These are phyloP conservation scores for Pygmarrhopalites habei DNA, from an alignment of 1,140 invertebrate genomes.

Conservation along the genomic window DNA sequence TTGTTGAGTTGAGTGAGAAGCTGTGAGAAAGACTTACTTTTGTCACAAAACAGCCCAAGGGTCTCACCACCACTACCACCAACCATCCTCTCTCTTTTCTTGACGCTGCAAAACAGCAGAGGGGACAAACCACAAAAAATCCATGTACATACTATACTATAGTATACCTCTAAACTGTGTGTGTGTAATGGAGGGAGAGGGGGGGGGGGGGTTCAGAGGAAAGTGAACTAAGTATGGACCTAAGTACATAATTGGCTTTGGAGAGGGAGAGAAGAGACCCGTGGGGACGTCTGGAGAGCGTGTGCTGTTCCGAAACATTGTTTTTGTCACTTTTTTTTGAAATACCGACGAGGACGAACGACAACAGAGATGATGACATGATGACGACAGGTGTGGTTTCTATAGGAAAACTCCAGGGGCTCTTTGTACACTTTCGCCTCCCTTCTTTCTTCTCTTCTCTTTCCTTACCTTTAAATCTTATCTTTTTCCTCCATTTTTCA, in stretches of 20 bases:
- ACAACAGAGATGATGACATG: constrained; percentile 15
- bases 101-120: background rate
- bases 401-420: background rate
- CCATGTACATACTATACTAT: background rate
- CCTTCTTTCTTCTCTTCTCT: background rate
- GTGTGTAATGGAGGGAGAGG: no score
- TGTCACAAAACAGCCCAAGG: no score
- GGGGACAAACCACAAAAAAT: background rate
- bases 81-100: no score
- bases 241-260: no score
- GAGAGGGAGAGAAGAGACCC: background rate
- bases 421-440: constrained; percentile 1
- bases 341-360: background rate
- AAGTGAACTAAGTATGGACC: no score
- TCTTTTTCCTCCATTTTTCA: no score
- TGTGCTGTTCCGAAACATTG: constrained; percentile 14
- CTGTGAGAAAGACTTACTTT: constrained; percentile 1
- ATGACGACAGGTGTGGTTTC: constrained; percentile 17
- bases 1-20: background rate
- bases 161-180: no score
- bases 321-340: constrained; percentile 17
- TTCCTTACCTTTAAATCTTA: no score
- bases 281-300: constrained; percentile 7
- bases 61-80: no score
- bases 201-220: no score